Percentiles rank a stretch among this genome's conserved stretches.
Conservation (phyloP, 2,113 vertebrate species). For the Chauna torquata region DNA sequence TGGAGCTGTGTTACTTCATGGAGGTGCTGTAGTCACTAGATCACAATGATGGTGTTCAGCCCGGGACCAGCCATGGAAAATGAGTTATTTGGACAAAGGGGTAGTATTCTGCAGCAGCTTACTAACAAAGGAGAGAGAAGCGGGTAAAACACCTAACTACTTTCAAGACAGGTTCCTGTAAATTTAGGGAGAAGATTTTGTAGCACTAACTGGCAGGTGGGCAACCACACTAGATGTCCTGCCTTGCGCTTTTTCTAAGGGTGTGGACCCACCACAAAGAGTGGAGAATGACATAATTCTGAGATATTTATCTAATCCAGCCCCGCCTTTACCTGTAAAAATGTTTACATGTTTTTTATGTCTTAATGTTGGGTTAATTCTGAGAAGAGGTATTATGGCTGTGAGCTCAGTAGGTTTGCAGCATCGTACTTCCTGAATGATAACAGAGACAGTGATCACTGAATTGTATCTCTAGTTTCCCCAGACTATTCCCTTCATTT, state of each 20-base stretch:
- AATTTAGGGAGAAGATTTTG: not conserved
- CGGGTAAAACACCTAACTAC: not conserved
- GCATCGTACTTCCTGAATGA: not conserved
- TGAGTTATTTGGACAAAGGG: not conserved
- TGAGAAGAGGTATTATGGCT: conserved; percentile 7
- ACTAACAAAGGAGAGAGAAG: not conserved
- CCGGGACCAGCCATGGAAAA: not conserved
- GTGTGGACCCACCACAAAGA: not conserved
- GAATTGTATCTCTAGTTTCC: not conserved
- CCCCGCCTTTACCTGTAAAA: not conserved
- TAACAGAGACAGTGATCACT: not conserved
- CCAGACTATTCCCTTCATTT: not conserved
- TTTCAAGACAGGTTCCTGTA: not conserved
- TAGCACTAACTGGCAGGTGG: not conserved
- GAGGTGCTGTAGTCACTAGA: not conserved
- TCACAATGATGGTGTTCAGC: not conserved
- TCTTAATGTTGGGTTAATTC: not conserved
- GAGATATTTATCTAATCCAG: not conserved
- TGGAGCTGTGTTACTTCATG: too few species aligned
- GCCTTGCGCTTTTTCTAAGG: not conserved
- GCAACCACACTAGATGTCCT: not conserved
- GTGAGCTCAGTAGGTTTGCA: not conserved
- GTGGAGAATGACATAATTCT: not conserved
- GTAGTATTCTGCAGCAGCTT: not conserved
- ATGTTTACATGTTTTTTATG: not conserved